Conservation (phyloP, 2,113 vertebrate genomes). For the Takifugu bimaculatus region DNA sequence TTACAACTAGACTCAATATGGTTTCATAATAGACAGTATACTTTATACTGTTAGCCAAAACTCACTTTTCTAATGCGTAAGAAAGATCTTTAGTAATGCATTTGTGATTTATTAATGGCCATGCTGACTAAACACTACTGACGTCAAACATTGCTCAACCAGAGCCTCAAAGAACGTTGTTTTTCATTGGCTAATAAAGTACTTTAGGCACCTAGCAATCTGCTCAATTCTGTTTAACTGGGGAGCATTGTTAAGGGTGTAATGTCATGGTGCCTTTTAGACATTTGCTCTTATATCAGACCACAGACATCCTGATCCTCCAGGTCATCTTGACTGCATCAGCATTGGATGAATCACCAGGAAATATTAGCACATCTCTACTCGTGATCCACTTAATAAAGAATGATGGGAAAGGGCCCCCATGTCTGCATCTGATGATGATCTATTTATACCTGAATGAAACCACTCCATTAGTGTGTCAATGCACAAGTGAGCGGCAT, state of each 20-base stretch:
- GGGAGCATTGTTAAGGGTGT: too few species aligned
- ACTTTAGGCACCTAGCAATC: too few species aligned
- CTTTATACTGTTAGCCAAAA: too few species aligned
- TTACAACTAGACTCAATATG: neutral
- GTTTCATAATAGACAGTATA: neutral
- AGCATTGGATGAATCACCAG: constrained; percentile 12
- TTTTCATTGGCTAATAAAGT: neutral
- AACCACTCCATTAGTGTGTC: constrained; percentile 11
- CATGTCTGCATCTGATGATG: constrained; percentile 17
- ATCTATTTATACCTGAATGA: constrained; percentile 48
- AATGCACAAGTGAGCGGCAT: constrained; percentile 12
- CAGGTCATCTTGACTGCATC: too few species aligned
- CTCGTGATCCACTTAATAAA: constrained; percentile 38
- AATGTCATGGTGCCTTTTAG: too few species aligned
- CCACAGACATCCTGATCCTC: too few species aligned
- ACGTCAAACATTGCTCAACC: neutral
- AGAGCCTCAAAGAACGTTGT: neutral
- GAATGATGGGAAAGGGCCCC: constrained; percentile 22
- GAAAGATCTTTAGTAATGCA: neutral
- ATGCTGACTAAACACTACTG: neutral
- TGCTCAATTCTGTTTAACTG: too few species aligned
- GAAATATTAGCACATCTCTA: neutral
- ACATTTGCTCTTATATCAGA: too few species aligned
- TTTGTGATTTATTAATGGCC: neutral
- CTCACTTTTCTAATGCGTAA: too few species aligned